These are phyloP conservation scores for Caretta caretta DNA, from an alignment of 2,113 vertebrate species.

Conservation along the genomic window DNA sequence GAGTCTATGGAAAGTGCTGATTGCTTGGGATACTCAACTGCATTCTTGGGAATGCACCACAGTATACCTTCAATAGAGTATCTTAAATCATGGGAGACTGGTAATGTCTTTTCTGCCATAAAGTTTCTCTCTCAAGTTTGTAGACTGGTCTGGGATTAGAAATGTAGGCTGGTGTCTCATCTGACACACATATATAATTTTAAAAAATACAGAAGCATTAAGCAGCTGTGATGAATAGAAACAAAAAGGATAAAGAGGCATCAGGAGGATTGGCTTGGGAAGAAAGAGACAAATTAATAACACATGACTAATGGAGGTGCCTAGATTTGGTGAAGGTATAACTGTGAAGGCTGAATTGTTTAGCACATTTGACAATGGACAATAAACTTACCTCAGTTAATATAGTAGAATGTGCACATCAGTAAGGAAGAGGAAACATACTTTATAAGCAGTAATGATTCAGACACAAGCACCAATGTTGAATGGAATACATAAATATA, in stretches of 20 bases:
- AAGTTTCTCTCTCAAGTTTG: background rate
- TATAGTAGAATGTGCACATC: background rate
- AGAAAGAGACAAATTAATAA: constrained; percentile 31
- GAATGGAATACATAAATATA: background rate
- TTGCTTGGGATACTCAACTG: background rate
- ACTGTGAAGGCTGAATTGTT: background rate
- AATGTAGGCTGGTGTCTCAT: background rate
- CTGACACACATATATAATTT: background rate
- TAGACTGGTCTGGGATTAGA: background rate
- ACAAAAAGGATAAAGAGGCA: constrained; percentile 55
- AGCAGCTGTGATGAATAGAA: constrained; percentile 67
- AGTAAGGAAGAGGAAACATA: constrained; percentile 43
- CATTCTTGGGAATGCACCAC: background rate
- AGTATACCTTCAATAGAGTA: background rate
- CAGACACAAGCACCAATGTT: background rate
- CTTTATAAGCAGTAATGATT: constrained; percentile 53
- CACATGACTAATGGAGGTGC: constrained; percentile 2
- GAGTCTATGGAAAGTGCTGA: background rate
- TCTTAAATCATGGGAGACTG: background rate
- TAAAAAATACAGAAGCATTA: constrained; percentile 50
- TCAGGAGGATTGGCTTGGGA: constrained; percentile 28
- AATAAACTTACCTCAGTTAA: background rate
- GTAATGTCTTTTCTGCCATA: background rate
- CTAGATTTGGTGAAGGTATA: constrained; percentile 8
- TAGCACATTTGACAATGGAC: background rate